phyloP scores from a whole-genome alignment of 2,888 invertebrate species.

The Drosophila heteroneura region DNA sequence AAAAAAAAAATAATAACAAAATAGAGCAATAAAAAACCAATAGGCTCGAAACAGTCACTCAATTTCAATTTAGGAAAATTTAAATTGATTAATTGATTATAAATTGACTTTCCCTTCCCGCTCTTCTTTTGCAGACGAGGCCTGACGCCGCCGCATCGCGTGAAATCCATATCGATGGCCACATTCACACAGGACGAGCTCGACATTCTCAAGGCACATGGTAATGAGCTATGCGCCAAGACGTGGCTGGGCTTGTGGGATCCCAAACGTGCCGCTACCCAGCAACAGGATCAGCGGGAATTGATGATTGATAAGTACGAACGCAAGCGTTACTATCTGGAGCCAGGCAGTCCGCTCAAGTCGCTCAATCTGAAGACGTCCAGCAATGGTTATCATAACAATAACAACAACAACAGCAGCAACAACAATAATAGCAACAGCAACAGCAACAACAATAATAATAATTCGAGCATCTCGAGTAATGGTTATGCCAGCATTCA shows the following conservation, averaged over 20 bases:
- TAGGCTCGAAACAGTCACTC: background rate
- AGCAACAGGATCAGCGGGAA: slow-evolving; percentile 93
- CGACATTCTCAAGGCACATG: slow-evolving; percentile 94
- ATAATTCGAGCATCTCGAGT: slow-evolving; percentile 20
- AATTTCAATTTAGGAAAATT: background rate
- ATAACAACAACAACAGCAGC: background rate
- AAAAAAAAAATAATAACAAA: background rate
- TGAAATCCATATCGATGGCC: slow-evolving; percentile 99
- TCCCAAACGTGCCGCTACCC: slow-evolving; percentile 92
- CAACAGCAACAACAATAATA: background rate
- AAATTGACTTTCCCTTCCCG: background rate
- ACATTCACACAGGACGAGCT: slow-evolving; percentile 98
- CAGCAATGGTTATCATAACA: slow-evolving; percentile 58
- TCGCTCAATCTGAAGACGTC: slow-evolving; percentile 82
- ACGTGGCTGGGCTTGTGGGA: slow-evolving; percentile 97
- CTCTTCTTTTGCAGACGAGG: slow-evolving; percentile 91
- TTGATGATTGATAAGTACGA: slow-evolving; percentile 98
- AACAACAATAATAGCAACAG: background rate
- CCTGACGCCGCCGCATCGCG: slow-evolving; percentile 98
- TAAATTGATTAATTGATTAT: background rate
- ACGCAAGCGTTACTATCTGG: slow-evolving; percentile 89
- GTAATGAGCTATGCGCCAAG: slow-evolving; percentile 96
- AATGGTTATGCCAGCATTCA: slow-evolving; percentile 83
- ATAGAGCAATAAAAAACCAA: background rate
- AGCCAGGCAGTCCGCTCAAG: slow-evolving; percentile 85